Base-by-base conservation (phyloP, 2,113 vertebrate species). In the Donacobius atricapilla region DNA sequence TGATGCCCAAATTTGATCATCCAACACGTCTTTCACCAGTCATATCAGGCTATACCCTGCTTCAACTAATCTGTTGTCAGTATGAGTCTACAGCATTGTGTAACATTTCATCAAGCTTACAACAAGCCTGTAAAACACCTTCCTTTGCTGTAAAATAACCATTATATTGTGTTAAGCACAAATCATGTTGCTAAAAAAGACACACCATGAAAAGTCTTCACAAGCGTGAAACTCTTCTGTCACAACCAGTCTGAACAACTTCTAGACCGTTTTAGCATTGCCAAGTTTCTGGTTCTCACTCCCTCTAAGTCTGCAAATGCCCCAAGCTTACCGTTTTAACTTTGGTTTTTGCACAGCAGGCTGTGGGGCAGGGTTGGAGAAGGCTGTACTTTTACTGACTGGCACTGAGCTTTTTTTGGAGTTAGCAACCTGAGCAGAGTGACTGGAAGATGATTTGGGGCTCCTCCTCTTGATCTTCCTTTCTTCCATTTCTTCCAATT, bases 381-480 rank as follows among this genome's bases (percentile, higher is more conserved):
- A 98, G 39, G 98, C 98, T 15, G 98, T 98, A 16, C 98, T 98
- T 93, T 98, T 98, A 94, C 98, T 98, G 79, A 97, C 97, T 20
- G 98, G 97, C 82, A 98, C 96, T 7, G 98, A 92, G 82, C 82
- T 98, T 81, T 98, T 99, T 95, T 98, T 98, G 93, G 98, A 94
- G 87, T 96, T 98, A 27, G 91, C 82, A 50, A 97, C 96, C 87
- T 98, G 98, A 95, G 96, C 92, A 64, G 98, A 97, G 16, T 99
- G 97, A 87, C 93, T 98, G 37, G 97, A 98, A 51, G 99, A 98
- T 21, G 98, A 98, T 91, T 98, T 99, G 78, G 99, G 98, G 90
- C 98, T 99, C 95, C 98, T 99, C 95, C 99, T 98, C 96, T 99
- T 99, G 77, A 98, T 97, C 92, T 98, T 99, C 69, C 98, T 98